These are phyloP conservation scores for Dipodomys ordii DNA, from an alignment of 2,113 vertebrate genomes.

Conservation along the genomic window DNA sequence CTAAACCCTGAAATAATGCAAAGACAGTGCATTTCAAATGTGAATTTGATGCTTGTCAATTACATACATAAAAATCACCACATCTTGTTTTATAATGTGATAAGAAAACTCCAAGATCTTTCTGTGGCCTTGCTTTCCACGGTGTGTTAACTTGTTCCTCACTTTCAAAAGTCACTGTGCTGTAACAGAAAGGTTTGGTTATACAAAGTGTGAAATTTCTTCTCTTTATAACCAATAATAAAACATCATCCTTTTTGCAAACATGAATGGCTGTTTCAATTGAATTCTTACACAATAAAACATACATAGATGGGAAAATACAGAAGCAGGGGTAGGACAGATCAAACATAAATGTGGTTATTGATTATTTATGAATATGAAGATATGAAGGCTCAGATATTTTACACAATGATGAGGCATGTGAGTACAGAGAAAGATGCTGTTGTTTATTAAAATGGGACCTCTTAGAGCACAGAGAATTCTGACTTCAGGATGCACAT, in stretches of 20 bases:
- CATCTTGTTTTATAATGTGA: constrained; percentile 37
- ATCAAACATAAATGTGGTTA: constrained; percentile 60
- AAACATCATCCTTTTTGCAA: constrained; percentile 85
- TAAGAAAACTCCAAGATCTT: constrained; percentile 74
- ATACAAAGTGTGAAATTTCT: constrained; percentile 81
- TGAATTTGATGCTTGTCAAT: constrained; percentile 22
- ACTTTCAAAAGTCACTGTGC: constrained; percentile 84
- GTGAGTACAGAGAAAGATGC: constrained; percentile 63
- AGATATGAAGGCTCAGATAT: constrained; percentile 29
- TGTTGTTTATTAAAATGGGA: constrained; percentile 29
- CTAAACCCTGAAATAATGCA: not conserved
- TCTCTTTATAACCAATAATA: constrained; percentile 86
- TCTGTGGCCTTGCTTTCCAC: constrained; percentile 78
- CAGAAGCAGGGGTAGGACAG: constrained; percentile 47
- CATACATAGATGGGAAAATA: constrained; percentile 53
- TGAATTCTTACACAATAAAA: constrained; percentile 76
- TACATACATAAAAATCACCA: constrained; percentile 43
- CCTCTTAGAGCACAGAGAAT: not conserved
- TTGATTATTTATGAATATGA: constrained; percentile 76
- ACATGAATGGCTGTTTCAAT: constrained; percentile 81
- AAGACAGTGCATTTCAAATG: constrained; percentile 44
- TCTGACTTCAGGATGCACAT: not conserved
- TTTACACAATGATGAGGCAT: constrained; percentile 26
- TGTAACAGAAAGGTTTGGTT: constrained; percentile 76
- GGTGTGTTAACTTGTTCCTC: constrained; percentile 72